Evolutionary conservation across 1,140 invertebrate genomes (phyloP).

Genomic region (Homarus americanus): DNA sequence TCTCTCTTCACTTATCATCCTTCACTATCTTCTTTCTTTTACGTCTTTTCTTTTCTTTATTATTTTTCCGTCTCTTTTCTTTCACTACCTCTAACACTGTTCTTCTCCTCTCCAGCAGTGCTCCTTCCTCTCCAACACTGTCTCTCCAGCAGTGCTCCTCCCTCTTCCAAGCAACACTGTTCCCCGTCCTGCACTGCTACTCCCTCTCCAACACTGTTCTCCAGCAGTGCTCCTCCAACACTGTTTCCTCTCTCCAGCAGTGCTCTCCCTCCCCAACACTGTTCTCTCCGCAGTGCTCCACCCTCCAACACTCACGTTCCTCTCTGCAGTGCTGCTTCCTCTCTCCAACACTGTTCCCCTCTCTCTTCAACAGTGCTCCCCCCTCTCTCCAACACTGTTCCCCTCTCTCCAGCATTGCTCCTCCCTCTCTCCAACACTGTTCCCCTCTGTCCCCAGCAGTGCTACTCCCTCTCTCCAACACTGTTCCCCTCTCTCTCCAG

Average conservation of each 20-base stretch:
- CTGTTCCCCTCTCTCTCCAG: neutral
- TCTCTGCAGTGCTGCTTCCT: too few relatives aligned
- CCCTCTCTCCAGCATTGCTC: too few relatives aligned
- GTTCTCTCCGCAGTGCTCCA: neutral
- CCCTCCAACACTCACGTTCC: neutral
- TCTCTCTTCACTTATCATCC: neutral
- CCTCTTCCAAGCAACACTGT: too few relatives aligned
- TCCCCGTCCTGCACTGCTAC: too few relatives aligned
- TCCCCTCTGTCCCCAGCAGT: neutral
- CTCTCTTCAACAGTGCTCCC: neutral
- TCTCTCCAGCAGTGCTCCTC: neutral
- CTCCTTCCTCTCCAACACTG: neutral
- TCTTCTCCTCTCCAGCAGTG: neutral
- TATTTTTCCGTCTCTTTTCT: neutral
- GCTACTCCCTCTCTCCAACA: neutral
- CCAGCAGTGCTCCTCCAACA: neutral
- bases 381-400: too few relatives aligned
- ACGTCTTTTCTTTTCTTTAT: neutral
- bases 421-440: neutral
- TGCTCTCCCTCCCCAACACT: conserved; percentile 1
- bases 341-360: neutral
- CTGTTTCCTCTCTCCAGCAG: conserved; percentile 6
- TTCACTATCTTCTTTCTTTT: neutral
- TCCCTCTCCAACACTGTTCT: neutral
- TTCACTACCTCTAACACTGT: neutral